Conservation (phyloP, 2,888 invertebrate species). For the Acronicta alni region DNA sequence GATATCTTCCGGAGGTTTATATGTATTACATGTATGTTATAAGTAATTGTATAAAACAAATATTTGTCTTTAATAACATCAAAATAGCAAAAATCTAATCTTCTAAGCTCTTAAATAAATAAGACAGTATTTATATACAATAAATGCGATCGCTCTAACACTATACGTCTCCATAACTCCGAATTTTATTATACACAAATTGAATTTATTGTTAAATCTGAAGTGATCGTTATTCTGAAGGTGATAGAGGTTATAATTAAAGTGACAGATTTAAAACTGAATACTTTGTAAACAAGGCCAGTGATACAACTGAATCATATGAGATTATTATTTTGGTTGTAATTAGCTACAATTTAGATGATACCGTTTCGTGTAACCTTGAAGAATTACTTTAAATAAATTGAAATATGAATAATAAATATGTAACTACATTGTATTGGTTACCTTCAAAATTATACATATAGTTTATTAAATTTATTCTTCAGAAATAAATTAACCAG, state of each 20-base stretch:
- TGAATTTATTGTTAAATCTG: conserved; percentile 31
- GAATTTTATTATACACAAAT: conserved; percentile 30
- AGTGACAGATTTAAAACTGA: conserved; percentile 30
- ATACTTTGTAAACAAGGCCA: conserved; percentile 27
- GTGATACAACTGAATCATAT: conserved; percentile 13
- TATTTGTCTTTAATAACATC: not conserved
- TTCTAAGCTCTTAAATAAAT: conserved; percentile 19
- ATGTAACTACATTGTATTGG: no score
- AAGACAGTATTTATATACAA: conserved; percentile 23
- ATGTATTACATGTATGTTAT: no score
- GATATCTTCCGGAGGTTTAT: no score
- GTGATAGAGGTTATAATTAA: conserved; percentile 34
- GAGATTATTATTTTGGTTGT: conserved; percentile 33
- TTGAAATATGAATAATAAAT: no score
- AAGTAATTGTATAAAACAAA: no score
- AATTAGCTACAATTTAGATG: conserved; percentile 15
- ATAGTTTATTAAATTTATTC: no score
- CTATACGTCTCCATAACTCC: conserved; percentile 20
- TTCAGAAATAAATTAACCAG: no score
- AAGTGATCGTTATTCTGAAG: conserved; percentile 26
- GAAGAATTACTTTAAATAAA: not conserved
- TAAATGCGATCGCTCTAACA: conserved; percentile 17
- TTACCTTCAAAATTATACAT: no score
- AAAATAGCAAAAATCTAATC: conserved; percentile 6
- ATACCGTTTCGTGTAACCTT: conserved; percentile 16